These are phyloP conservation scores for Sebastes umbrosus DNA, from an alignment of 2,797 vertebrate genomes.

Conservation along the genomic window DNA sequence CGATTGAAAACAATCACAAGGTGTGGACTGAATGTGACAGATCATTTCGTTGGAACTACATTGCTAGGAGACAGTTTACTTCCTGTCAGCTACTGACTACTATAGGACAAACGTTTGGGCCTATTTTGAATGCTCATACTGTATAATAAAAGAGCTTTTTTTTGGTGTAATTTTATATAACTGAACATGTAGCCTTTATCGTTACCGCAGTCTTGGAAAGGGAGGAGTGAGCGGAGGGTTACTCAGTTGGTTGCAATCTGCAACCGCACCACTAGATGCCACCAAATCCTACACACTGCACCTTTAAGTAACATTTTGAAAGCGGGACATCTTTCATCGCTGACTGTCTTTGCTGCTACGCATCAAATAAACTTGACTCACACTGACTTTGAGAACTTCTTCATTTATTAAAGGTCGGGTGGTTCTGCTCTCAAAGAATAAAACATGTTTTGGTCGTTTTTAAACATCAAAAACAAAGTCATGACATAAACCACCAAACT, in stretches of 20 bases:
- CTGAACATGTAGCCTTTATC: not conserved
- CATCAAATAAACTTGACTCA: slow-evolving; percentile 36
- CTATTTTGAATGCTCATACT: not conserved
- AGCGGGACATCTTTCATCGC: not conserved
- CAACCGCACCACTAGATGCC: no score
- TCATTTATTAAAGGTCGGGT: slow-evolving; percentile 64
- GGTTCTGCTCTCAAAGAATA: slow-evolving; percentile 41
- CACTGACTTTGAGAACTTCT: slow-evolving; percentile 60
- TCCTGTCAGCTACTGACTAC: not conserved
- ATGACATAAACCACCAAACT: slow-evolving; percentile 44
- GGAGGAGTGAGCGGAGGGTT: fast-evolving
- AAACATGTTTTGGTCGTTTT: slow-evolving; percentile 38
- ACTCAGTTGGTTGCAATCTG: no score
- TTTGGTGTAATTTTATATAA: not conserved
- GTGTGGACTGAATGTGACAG: not conserved
- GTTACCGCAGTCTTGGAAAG: no score
- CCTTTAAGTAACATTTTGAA: not conserved
- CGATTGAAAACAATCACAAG: not conserved
- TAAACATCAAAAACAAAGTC: slow-evolving; percentile 24
- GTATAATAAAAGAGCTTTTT: not conserved
- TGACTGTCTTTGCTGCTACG: fast-evolving
- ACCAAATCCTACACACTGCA: no score
- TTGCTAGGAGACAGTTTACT: slow-evolving; percentile 11
- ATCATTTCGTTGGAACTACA: not conserved
- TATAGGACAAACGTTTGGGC: not conserved